Base-by-base conservation (phyloP, 2,113 vertebrate species). In the Brachyhypopomus occidentalis region DNA sequence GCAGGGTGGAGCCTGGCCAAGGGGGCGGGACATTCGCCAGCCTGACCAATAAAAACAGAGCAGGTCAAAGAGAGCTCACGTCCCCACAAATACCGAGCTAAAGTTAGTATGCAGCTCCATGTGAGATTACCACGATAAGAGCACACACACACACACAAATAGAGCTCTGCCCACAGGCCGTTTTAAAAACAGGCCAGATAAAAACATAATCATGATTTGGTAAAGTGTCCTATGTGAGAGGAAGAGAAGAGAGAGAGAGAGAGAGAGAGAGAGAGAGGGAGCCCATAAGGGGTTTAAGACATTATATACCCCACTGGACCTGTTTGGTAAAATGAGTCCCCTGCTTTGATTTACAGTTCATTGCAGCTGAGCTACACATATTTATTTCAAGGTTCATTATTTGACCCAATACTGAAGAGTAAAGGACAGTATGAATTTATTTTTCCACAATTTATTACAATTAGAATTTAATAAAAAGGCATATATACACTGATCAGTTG, bases 351-450 rank as follows among this genome's bases (percentile, higher is more conserved):
- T 59, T 7, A 14, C 64, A 83, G 52, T 73, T 67, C 45, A 79
- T 55, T 2, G 19, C 77, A 83, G 38, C 55, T 23, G 84, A 45
- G 71, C 75, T 38, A 73, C 38, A 72, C 41, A 27, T 2, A 71
- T 22, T 56, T 19, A 58, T 69, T 69, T 38, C 27, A 67, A 11
- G 19, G 2, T 6, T 41, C 14, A 38, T n/a, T 58, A n/a, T 22
- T 9, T 22, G 62, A 56, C 63, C 27, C 25, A 56, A 81, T 19
- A 78, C 34, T 73, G 88, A 87, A 89, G 88, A 83, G 91, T 90
- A 88, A 88, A 78, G 88, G 90, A 52, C 90, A 91, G 91, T 92
- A 92, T 93, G 92, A 92, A 92, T 90, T 88, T 88, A 87, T 84
- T 88, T 86, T 84, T 85, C 27, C 70, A 87, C 91, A 90, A 88